phyloP scores from a whole-genome alignment of 2,888 invertebrate species.

The Nemapogon koenigi region DNA sequence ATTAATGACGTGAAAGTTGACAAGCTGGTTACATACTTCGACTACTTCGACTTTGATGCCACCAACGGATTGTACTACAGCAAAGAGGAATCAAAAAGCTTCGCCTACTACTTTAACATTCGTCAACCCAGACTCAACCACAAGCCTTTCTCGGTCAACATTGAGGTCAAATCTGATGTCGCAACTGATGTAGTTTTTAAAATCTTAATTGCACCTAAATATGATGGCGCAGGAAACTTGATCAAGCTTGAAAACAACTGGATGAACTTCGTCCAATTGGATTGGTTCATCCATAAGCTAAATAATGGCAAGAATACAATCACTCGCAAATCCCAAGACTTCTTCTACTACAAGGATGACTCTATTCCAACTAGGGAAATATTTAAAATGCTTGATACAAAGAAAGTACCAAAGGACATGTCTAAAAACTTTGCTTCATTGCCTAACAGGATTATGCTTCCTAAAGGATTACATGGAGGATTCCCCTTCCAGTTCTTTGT shows the following conservation, averaged over 20 bases:
- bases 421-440: conserved; percentile 62
- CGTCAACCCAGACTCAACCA: conserved; percentile 76
- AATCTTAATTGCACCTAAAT: conserved; percentile 75
- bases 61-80: conserved; percentile 53
- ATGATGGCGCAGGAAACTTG: conserved; percentile 60
- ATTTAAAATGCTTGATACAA: conserved; percentile 61
- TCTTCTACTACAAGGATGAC: conserved; percentile 68
- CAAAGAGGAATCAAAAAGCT: conserved; percentile 31
- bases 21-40: conserved; percentile 70
- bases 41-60: conserved; percentile 68
- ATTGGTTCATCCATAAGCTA: conserved; percentile 66
- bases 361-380: conserved; percentile 66
- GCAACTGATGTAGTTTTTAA: conserved; percentile 65
- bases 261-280: conserved; percentile 67
- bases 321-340: conserved; percentile 69
- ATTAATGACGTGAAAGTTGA: conserved; percentile 67
- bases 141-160: conserved; percentile 68
- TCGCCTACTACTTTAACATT: conserved; percentile 54
- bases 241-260: conserved; percentile 60
- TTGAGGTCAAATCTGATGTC: conserved; percentile 67
- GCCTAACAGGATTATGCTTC: conserved; percentile 74
- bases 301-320: conserved; percentile 69
- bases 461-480: conserved; percentile 74
- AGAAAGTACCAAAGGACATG: conserved; percentile 56
- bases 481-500: conserved; percentile 70